A percentile compares a stretch with the other conserved stretches of the same genome.
Evolutionary conservation across 1,140 invertebrate species (phyloP).

Genomic region (Subanguina moxae): DNA sequence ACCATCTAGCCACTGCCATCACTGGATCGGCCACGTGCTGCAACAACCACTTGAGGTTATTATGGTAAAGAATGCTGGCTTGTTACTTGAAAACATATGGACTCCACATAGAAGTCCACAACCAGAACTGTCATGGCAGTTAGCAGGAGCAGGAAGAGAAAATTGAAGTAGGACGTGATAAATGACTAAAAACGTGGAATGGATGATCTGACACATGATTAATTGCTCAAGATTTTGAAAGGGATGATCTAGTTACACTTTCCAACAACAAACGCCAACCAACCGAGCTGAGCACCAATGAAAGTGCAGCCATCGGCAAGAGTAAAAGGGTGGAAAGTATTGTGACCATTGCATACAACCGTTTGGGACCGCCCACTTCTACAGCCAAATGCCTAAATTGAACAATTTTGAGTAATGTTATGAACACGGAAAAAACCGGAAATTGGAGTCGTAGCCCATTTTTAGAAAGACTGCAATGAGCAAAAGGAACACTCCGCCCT

Average conservation of each 20-base stretch:
- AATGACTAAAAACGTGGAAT: conserved; percentile 25
- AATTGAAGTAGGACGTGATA: conserved; percentile 56
- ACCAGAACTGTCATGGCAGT: conserved; percentile 61
- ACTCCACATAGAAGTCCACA: conserved; percentile 64
- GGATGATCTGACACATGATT: no score
- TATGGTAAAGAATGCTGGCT: background rate
- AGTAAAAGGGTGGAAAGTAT: conserved; percentile 60
- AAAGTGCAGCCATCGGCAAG: conserved; percentile 61
- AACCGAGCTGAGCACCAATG: conserved; percentile 40
- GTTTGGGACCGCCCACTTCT: conserved; percentile 63
- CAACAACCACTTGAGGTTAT: background rate
- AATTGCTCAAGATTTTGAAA: conserved; percentile 2
- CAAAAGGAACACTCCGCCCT: conserved; percentile 63
- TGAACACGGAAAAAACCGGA: conserved; percentile 40
- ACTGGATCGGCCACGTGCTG: conserved; percentile 36
- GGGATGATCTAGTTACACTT: background rate
- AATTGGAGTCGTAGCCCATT: conserved; percentile 59
- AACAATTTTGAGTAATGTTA: background rate
- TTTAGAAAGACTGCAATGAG: conserved; percentile 61
- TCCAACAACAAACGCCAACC: conserved; percentile 3
- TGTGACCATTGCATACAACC: conserved; percentile 62
- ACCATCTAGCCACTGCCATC: conserved; percentile 55
- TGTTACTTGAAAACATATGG: conserved; percentile 49
- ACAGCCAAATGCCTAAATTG: no score
- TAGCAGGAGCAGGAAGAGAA: conserved; percentile 60